Evolutionary conservation across 2,888 invertebrate species (phyloP), one percentile per base, ranked within the genome.

Genomic region (Brachyptera putata): DNA sequence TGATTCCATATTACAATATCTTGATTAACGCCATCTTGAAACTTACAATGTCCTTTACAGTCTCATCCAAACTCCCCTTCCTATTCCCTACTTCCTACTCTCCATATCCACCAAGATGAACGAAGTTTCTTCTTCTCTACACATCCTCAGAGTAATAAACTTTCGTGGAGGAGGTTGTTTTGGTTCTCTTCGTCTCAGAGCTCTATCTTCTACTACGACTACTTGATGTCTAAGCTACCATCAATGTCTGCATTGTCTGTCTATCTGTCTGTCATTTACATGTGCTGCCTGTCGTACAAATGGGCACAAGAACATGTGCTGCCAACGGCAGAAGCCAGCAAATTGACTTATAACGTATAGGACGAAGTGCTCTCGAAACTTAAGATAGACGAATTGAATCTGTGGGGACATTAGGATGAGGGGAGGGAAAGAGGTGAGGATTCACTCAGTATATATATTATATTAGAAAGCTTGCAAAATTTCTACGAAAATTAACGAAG

Each of bases 71-170:
- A n/a, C n/a, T n/a, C n/a, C n/a, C n/a, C n/a, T n/a, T n/a, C n/a
- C n/a, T n/a, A n/a, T n/a, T n/a, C n/a, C n/a, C n/a, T n/a, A n/a
- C n/a, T n/a, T n/a, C n/a, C n/a, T n/a, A n/a, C n/a, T n/a, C n/a
- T n/a, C n/a, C n/a, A n/a, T n/a, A n/a, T n/a, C n/a, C n/a, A n/a
- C n/a, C n/a, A n/a, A n/a, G n/a, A n/a, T n/a, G n/a, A n/a, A n/a
- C n/a, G 41, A 41, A 41, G 41, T 41, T 41, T 41, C 41, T 41
- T 41, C 41, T n/a, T n/a, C n/a, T n/a, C n/a, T n/a, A n/a, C n/a
- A n/a, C 16, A 41, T 41, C 18, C 13, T 7, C 2, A 41, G 7
- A 14, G 41, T 46, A 46, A 46, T 46, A 46, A 46, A 46, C 46
- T 46, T 24, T n/a, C n/a, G n/a, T 18, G 21, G 5, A 24, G n/a